Percentiles rank a stretch among this genome's conserved stretches.
These are phyloP conservation scores for Micoletzkya japonica DNA, from an alignment of 2,888 invertebrate genomes.

Conservation along the genomic window DNA sequence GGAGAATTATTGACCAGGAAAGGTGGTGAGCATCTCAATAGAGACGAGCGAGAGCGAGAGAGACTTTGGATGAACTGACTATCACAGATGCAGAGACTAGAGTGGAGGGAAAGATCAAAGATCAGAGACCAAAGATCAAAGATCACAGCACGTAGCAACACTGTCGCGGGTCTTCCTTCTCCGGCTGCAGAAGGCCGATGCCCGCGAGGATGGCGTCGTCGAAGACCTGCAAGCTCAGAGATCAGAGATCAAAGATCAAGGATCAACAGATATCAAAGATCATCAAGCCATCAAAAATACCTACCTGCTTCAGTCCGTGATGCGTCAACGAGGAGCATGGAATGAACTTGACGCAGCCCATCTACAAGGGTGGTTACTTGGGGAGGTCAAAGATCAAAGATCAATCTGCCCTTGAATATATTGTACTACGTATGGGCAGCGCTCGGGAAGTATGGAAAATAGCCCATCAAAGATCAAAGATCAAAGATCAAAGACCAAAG, in stretches of 20 bases:
- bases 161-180: slow-evolving; percentile 34
- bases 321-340: slow-evolving; percentile 53
- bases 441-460: not conserved
- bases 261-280: not conserved
- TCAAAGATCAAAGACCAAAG: slow-evolving; percentile 26
- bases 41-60: not conserved
- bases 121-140: slow-evolving; percentile 26
- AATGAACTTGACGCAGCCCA: slow-evolving; percentile 47
- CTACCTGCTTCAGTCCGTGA: slow-evolving; percentile 49
- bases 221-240: slow-evolving; percentile 35
- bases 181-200: slow-evolving; percentile 40
- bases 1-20: too few relatives aligned
- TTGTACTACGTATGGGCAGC: not conserved
- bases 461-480: not conserved
- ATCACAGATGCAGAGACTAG: not conserved
- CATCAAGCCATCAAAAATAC: not conserved
- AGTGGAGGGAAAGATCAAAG: not conserved
- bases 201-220: slow-evolving; percentile 53
- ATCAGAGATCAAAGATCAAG: not conserved
- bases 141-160: slow-evolving; percentile 38
- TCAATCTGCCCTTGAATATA: slow-evolving; percentile 4
- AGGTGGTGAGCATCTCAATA: not conserved
- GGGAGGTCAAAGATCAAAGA: not conserved
- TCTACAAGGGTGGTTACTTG: slow-evolving; percentile 34
- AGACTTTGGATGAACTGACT: slow-evolving; percentile 7